phyloP scores from a whole-genome alignment of 2,888 invertebrate genomes.

The Heliconius ethilla region DNA sequence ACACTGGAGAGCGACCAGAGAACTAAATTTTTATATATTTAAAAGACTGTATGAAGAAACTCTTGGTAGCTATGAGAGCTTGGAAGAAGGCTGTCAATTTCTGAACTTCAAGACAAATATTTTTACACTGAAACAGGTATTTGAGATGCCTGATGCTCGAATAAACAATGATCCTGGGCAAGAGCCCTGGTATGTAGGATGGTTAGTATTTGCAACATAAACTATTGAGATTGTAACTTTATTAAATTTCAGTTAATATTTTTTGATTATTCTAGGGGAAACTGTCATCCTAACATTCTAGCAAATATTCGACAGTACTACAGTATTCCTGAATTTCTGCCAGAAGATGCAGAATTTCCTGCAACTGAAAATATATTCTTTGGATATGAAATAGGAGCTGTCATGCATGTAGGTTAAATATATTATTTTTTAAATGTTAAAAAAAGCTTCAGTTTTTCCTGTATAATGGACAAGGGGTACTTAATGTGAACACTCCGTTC shows the following conservation, averaged over 20 bases:
- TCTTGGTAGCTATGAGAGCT: conserved; percentile 86
- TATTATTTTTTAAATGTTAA: not conserved
- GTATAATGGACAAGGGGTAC: too few species aligned
- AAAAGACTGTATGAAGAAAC: conserved; percentile 86
- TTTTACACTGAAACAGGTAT: conserved; percentile 88
- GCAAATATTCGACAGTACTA: conserved; percentile 88
- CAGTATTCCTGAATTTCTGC: conserved; percentile 91
- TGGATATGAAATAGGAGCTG: conserved; percentile 94
- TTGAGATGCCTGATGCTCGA: conserved; percentile 86
- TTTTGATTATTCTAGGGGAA: conserved; percentile 83
- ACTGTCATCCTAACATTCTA: conserved; percentile 92
- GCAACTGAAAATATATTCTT: conserved; percentile 95
- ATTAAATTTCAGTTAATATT: not conserved
- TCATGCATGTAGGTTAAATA: conserved; percentile 88
- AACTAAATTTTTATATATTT: conserved; percentile 86
- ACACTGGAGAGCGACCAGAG: conserved; percentile 88
- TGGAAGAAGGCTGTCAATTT: conserved; percentile 92
- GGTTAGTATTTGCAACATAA: conserved; percentile 81
- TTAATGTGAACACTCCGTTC: too few species aligned
- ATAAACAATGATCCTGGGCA: conserved; percentile 83
- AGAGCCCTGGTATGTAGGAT: conserved; percentile 94
- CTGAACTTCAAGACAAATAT: conserved; percentile 92
- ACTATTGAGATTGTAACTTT: not conserved
- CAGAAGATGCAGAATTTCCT: conserved; percentile 93
- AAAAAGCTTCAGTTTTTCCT: not conserved